Base-by-base conservation (phyloP, 2,113 vertebrate genomes). In the Mesitornis unicolor region DNA sequence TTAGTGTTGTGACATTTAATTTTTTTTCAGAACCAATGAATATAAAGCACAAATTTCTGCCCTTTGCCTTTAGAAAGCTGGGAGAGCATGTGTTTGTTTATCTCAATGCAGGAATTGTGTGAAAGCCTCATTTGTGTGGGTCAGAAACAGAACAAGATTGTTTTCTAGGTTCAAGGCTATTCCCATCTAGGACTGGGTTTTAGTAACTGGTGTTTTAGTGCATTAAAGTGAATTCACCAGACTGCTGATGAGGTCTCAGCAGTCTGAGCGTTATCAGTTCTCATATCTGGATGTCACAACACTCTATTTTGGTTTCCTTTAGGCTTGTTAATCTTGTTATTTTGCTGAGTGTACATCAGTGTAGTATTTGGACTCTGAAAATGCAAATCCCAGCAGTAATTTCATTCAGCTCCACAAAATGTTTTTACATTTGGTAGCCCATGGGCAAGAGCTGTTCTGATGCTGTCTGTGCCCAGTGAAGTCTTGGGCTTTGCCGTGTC, bases 11-110 rank as follows among this genome's bases (percentile, higher is more conserved):
- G 88, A 87, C 85, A 78, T 94, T 95, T 95, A 24, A 2, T 36
- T 43, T 74, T 65, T 81, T 89, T 68, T 24, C 11, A 29, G 56
- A 92, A 45, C 38, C 35, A 70, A 93, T 93, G 82, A 90, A 86
- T 94, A 73, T 60, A 93, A 92, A 94, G 19, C 26, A 65, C 61
- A 84, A 28, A 84, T 87, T 84, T 90, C 60, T 96, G 79, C 64
- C 92, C 83, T 96, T 86, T 93, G 73, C 75, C 69, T 90, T 88
- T 60, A 69, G 65, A 93, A 86, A 88, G 51, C 64, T 81, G 79
- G 20, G 28, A 67, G 42, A 84, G 36, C 0, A 1, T 53, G 43
- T 70, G 19, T 71, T 54, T 89, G 8, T 93, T 95, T 89, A 75
- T 81, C 56, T 86, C 75, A 78, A 26, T 40, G 51, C 15, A 84